Evolutionary conservation across 2,888 invertebrate genomes (phyloP).

Genomic region (Euzophera pinguis): DNA sequence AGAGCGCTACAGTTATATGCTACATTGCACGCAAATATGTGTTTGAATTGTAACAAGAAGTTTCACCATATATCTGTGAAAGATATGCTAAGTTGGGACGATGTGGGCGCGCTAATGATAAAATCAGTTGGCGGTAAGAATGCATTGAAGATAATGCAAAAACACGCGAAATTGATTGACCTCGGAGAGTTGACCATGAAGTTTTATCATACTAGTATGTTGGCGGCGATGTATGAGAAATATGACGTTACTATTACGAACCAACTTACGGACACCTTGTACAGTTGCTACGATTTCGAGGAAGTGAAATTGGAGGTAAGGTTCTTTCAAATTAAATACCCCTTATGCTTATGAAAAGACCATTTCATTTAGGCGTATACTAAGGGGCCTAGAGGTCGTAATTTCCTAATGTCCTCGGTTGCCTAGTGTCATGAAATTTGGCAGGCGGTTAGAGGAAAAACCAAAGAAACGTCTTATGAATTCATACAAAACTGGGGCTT

Average conservation of each 20-base stretch:
- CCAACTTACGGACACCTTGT: slow-evolving; percentile 61
- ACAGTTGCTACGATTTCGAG: slow-evolving; percentile 56
- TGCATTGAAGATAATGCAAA: slow-evolving; percentile 77
- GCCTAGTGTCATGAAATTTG: too few relatives aligned
- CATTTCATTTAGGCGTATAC: too few relatives aligned
- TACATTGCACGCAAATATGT: slow-evolving; percentile 77
- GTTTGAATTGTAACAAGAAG: slow-evolving; percentile 81
- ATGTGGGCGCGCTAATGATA: slow-evolving; percentile 79
- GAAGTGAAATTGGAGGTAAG: slow-evolving; percentile 60
- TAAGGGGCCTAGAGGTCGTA: too few relatives aligned
- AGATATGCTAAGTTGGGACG: slow-evolving; percentile 80
- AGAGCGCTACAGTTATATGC: slow-evolving; percentile 75
- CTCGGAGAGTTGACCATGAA: slow-evolving; percentile 79
- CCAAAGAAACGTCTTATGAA: too few relatives aligned
- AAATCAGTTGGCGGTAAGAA: slow-evolving; percentile 80
- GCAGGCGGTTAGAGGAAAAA: too few relatives aligned
- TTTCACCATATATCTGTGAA: slow-evolving; percentile 65
- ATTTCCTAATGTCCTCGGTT: too few relatives aligned
- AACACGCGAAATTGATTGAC: slow-evolving; percentile 76
- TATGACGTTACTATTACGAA: slow-evolving; percentile 51
- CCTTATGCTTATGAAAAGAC: too few relatives aligned
- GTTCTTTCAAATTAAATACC: too few relatives aligned
- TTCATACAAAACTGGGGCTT: too few relatives aligned
- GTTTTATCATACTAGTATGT: slow-evolving; percentile 80
- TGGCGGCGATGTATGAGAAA: slow-evolving; percentile 66